Evolutionary conservation across 2,113 vertebrate genomes (phyloP).

Genomic region (Mungos mungo): DNA sequence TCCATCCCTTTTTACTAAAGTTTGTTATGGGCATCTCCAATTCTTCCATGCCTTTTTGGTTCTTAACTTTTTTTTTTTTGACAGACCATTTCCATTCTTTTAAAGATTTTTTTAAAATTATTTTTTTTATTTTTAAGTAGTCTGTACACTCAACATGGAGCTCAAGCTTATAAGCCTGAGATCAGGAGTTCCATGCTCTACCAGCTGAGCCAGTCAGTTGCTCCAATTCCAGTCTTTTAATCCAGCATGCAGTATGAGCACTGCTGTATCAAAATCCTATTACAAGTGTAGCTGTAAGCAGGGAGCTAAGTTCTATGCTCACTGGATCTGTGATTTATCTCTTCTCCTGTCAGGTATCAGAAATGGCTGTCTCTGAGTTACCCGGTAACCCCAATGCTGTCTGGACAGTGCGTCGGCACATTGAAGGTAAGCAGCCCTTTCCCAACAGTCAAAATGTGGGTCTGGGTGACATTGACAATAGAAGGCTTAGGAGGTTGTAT

Average conservation of each 20-base stretch:
- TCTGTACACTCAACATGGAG: neutral
- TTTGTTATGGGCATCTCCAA: neutral
- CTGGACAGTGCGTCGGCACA: conserved; percentile 97
- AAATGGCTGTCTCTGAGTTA: conserved; percentile 99
- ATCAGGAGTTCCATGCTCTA: neutral
- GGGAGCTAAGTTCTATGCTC: neutral
- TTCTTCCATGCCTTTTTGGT: neutral
- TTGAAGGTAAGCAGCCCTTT: conserved; percentile 91
- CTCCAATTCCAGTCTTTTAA: neutral
- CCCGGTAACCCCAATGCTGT: conserved; percentile 99
- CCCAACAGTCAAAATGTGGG: neutral
- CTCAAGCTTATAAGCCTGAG: neutral
- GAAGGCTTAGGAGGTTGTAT: conserved; percentile 20
- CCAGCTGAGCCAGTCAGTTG: neutral
- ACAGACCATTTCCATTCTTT: neutral
- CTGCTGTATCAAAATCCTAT: neutral
- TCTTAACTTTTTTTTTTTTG: neutral
- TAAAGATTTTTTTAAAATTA: neutral
- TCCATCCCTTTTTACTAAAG: neutral
- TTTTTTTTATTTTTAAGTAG: neutral
- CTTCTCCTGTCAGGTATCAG: conserved; percentile 91
- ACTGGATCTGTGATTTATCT: conserved; percentile 47
- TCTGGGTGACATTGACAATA: neutral
- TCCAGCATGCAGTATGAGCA: neutral
- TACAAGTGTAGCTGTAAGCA: neutral